phyloP scores from a whole-genome alignment of 2,888 invertebrate species.

The Tenthredo scrophulariae region DNA sequence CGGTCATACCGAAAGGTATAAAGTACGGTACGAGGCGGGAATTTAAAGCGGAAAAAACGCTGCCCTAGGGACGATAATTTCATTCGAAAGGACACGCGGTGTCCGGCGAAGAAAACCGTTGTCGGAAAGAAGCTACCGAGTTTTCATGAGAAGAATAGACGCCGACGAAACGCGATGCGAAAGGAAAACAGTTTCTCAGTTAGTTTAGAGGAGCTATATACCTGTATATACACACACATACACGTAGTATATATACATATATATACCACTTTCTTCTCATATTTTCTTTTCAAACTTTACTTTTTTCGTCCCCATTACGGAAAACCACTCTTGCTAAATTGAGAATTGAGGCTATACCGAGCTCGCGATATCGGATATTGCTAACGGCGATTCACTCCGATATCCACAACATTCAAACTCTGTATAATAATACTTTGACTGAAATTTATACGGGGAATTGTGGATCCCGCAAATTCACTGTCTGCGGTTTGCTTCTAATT shows the following conservation, averaged over 20 bases:
- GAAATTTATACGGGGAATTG: neutral
- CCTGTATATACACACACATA: neutral
- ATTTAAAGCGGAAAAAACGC: slow-evolving; percentile 29
- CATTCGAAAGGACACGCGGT: slow-evolving; percentile 17
- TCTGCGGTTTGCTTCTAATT: neutral
- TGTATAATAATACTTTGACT: neutral
- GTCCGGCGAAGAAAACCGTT: neutral
- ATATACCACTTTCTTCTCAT: neutral
- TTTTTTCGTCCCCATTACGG: neutral
- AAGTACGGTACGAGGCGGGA: neutral
- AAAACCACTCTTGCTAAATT: neutral
- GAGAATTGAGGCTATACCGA: neutral
- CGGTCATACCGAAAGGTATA: neutral
- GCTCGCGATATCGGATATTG: neutral
- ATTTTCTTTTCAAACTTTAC: neutral
- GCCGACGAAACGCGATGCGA: neutral
- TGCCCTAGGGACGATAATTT: slow-evolving; percentile 34
- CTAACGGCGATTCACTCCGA: neutral
- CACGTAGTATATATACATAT: neutral
- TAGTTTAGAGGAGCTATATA: neutral
- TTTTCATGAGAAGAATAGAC: neutral
- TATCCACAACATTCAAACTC: neutral
- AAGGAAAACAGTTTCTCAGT: slow-evolving; percentile 23
- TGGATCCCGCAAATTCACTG: neutral
- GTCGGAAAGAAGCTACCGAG: neutral